Evolutionary conservation across 2,888 invertebrate species (phyloP).

Genomic region (Leucoptera coffeella): DNA sequence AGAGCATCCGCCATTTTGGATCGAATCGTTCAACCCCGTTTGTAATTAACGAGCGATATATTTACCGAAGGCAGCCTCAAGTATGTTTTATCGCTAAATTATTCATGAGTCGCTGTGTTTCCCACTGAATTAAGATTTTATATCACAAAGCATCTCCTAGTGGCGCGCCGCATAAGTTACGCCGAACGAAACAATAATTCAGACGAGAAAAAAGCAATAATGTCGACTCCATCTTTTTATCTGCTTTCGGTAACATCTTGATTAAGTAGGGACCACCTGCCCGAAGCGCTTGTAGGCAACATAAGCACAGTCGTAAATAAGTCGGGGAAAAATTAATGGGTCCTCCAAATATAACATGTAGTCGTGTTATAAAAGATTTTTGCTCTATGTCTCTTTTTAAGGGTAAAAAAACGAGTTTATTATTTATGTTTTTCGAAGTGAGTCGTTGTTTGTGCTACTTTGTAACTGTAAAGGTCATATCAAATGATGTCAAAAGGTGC

Average conservation of each 20-base stretch:
- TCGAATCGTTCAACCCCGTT: no score
- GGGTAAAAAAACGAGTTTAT: no score
- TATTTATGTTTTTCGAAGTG: no score
- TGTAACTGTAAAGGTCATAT: no score
- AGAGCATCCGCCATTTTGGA: no score
- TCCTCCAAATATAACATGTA: slow-evolving; percentile 38
- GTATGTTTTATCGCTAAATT: slow-evolving; percentile 45
- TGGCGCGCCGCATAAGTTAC: slow-evolving; percentile 26
- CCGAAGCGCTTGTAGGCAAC: slow-evolving; percentile 17
- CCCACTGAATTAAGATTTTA: slow-evolving; percentile 37
- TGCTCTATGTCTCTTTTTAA: no score
- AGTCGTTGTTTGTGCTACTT: no score
- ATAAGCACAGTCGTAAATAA: slow-evolving; percentile 41
- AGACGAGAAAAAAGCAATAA: slow-evolving; percentile 27
- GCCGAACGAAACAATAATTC: slow-evolving; percentile 35
- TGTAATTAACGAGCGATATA: no score
- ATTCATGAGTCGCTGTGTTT: slow-evolving; percentile 44
- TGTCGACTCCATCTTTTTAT: slow-evolving; percentile 20
- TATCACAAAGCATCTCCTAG: slow-evolving; percentile 28
- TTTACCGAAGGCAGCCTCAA: no score
- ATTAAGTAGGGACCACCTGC: slow-evolving; percentile 53
- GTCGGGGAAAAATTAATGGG: slow-evolving; percentile 33
- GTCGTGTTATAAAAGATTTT: no score
- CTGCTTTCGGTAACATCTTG: slow-evolving; percentile 49
- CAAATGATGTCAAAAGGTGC: no score